A percentile compares a stretch with the other conserved stretches of the same genome.
These are phyloP conservation scores for Dasysyrphus albostriatus DNA, from an alignment of 2,888 invertebrate species.

Conservation along the genomic window DNA sequence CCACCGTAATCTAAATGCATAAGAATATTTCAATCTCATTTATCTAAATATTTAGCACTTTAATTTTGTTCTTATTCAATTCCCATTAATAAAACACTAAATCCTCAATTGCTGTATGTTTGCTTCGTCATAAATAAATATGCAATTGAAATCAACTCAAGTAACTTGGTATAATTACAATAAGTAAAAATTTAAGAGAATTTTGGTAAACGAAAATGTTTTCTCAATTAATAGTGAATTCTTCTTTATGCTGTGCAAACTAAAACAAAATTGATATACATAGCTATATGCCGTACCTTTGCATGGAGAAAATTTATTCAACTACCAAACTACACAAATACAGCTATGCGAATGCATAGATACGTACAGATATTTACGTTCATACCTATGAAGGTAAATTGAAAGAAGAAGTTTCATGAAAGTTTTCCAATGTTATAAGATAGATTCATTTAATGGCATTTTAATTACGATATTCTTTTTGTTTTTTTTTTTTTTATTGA, in stretches of 20 bases:
- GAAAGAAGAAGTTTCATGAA: constrained; percentile 18
- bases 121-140: not conserved
- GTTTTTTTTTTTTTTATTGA: constrained; percentile 20
- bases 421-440: not conserved
- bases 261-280: not conserved
- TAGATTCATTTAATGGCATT: constrained; percentile 32
- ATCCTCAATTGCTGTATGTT: not conserved
- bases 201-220: constrained; percentile 14
- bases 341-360: not conserved
- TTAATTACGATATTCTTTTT: constrained; percentile 31
- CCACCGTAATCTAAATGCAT: too few species aligned
- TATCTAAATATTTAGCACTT: too few species aligned
- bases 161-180: not conserved
- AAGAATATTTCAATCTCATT: too few species aligned
- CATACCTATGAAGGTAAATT: not conserved
- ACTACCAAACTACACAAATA: not conserved
- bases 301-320: constrained; percentile 1
- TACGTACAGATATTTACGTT: not conserved
- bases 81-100: not conserved
- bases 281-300: not conserved
- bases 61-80: not conserved
- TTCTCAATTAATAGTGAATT: constrained; percentile 4
- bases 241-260: not conserved
- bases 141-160: constrained; percentile 11
- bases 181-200: not conserved